Percentiles rank a stretch among this genome's conserved stretches.
Conservation (phyloP, 2,113 vertebrate species). For the Sorex araneus region DNA sequence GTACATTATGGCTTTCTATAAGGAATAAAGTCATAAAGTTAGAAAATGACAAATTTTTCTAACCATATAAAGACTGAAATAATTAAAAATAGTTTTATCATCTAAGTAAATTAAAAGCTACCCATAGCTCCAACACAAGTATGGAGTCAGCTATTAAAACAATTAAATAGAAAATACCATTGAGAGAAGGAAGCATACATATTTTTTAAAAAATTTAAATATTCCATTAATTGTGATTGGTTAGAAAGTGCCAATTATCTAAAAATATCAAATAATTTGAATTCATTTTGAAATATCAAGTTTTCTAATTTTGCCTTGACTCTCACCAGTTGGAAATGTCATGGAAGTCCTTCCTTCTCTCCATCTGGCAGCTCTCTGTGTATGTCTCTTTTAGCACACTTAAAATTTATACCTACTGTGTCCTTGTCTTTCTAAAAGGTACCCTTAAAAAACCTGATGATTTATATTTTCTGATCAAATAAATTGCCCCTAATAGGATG, state of each 20-base stretch:
- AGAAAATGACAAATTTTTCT: slow-evolving; percentile 13
- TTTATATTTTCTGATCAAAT: background rate
- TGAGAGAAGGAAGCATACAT: background rate
- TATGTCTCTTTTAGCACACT: background rate
- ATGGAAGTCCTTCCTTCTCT: too few species aligned
- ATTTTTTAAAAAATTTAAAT: too few species aligned
- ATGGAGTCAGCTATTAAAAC: background rate
- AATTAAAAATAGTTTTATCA: background rate
- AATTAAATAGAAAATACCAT: background rate
- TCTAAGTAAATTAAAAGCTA: background rate
- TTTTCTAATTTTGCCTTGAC: background rate
- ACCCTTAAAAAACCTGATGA: background rate
- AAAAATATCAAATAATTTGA: slow-evolving; percentile 23
- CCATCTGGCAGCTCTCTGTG: too few species aligned
- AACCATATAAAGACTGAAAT: background rate
- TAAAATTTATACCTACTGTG: background rate
- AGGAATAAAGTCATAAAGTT: background rate
- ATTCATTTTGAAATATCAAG: background rate
- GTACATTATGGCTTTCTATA: background rate
- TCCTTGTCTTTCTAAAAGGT: background rate
- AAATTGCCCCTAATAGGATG: background rate
- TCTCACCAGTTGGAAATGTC: too few species aligned
- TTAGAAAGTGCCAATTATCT: too few species aligned
- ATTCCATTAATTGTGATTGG: too few species aligned
- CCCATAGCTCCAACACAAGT: background rate